Evolutionary conservation across 2,888 invertebrate species (phyloP).

Genomic region (Tanypteryx hageni): DNA sequence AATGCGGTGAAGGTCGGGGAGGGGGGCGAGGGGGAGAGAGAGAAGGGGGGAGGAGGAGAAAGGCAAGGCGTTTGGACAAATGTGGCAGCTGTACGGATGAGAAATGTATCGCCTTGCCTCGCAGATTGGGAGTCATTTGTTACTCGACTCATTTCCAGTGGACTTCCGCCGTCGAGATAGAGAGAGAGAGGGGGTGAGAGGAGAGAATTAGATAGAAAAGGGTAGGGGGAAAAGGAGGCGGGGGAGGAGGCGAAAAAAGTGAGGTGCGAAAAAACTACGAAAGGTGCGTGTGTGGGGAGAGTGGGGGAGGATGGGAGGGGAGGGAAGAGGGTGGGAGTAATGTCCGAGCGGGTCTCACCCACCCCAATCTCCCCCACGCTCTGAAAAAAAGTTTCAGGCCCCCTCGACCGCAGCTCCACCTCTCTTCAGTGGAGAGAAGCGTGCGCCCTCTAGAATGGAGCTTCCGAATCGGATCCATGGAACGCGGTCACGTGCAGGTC

Average conservation of each 20-base stretch:
- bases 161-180: constrained; percentile 40
- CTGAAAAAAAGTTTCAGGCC: too few species aligned
- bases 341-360: too few species aligned
- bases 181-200: background rate
- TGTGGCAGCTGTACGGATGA: constrained; percentile 62
- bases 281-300: background rate
- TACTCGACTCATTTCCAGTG: constrained; percentile 64
- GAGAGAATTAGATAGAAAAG: background rate
- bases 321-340: background rate
- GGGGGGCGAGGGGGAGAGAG: background rate
- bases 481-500: too few species aligned
- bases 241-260: background rate
- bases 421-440: too few species aligned
- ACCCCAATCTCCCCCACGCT: too few species aligned
- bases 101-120: constrained; percentile 59
- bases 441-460: too few species aligned
- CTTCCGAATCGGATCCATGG: too few species aligned
- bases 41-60: background rate
- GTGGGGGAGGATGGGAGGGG: background rate
- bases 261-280: constrained; percentile 53
- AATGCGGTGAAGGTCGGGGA: background rate
- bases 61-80: constrained; percentile 50
- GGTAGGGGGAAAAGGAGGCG: background rate
- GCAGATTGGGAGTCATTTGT: constrained; percentile 63
- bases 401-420: too few species aligned